Percentiles rank a stretch among this genome's conserved stretches.
These are phyloP conservation scores for Xylophagus ater DNA, from an alignment of 2,888 invertebrate genomes.

Conservation along the genomic window DNA sequence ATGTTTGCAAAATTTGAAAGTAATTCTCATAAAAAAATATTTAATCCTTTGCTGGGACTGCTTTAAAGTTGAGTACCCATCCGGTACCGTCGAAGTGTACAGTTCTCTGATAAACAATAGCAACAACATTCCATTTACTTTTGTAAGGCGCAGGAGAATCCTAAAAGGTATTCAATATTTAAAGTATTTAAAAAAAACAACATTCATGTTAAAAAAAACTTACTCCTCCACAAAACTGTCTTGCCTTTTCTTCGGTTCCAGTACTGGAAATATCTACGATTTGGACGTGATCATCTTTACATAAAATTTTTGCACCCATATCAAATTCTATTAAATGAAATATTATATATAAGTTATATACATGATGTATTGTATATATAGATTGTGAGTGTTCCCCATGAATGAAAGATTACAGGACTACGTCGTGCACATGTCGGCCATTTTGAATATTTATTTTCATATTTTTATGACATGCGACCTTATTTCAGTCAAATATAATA, in stretches of 20 bases:
- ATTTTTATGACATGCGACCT: too few species aligned
- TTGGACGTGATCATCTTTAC: constrained; percentile 53
- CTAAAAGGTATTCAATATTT: constrained; percentile 20
- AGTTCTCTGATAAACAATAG: constrained; percentile 52
- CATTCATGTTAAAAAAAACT: not conserved
- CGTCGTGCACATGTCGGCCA: too few species aligned
- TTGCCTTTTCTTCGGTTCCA: constrained; percentile 28
- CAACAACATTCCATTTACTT: constrained; percentile 44
- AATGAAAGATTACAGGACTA: not conserved
- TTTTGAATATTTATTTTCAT: too few species aligned
- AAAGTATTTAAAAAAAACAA: constrained; percentile 1
- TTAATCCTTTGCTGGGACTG: too few species aligned
- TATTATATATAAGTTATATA: not conserved
- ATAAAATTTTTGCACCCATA: constrained; percentile 49
- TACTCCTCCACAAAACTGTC: constrained; percentile 42
- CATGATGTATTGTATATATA: not conserved
- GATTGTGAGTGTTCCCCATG: not conserved
- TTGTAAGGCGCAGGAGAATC: constrained; percentile 46
- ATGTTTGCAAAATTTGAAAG: too few species aligned
- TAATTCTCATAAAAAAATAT: too few species aligned
- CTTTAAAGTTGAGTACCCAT: too few species aligned
- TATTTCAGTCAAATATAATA: too few species aligned
- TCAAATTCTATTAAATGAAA: constrained; percentile 41
- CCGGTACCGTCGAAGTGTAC: constrained; percentile 61
- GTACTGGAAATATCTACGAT: constrained; percentile 44